phyloP scores from a whole-genome alignment of 2,113 vertebrate genomes.

The Anhinga anhinga region DNA sequence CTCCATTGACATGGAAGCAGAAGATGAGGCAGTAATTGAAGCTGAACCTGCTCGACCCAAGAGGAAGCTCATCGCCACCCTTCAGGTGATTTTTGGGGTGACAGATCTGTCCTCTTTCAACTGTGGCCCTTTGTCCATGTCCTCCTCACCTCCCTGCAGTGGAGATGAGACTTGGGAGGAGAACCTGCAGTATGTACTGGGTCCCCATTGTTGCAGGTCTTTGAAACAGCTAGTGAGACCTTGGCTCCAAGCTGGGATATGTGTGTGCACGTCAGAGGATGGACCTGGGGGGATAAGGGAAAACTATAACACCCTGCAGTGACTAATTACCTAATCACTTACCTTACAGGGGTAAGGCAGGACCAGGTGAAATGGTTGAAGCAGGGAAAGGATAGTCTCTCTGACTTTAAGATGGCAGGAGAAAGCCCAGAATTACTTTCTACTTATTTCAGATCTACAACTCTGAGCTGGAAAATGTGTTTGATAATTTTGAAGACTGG shows the following conservation, averaged over 20 bases:
- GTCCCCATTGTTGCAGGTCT: neutral
- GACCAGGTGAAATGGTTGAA: neutral
- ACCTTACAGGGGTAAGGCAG: neutral
- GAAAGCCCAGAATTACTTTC: neutral
- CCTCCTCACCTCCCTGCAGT: neutral
- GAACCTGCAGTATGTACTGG: neutral
- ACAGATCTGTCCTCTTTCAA: neutral
- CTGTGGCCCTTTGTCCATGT: neutral
- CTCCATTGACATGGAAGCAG: constrained; percentile 64
- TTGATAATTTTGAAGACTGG: constrained; percentile 92
- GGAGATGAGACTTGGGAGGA: neutral
- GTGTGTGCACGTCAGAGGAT: neutral
- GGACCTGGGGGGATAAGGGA: neutral
- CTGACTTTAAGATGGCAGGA: neutral
- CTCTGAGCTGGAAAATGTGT: constrained; percentile 86
- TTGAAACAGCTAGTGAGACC: neutral
- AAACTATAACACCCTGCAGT: neutral
- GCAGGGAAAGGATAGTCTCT: neutral
- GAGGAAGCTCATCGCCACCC: constrained; percentile 73
- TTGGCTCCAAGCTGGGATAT: neutral
- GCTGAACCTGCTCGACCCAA: constrained; percentile 65
- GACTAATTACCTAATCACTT: neutral
- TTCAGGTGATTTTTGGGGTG: constrained; percentile 69
- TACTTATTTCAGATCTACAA: constrained; percentile 80
- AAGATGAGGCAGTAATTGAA: constrained; percentile 65